Base-by-base conservation (phyloP, 2,888 invertebrate species). In the Nineta flava region DNA sequence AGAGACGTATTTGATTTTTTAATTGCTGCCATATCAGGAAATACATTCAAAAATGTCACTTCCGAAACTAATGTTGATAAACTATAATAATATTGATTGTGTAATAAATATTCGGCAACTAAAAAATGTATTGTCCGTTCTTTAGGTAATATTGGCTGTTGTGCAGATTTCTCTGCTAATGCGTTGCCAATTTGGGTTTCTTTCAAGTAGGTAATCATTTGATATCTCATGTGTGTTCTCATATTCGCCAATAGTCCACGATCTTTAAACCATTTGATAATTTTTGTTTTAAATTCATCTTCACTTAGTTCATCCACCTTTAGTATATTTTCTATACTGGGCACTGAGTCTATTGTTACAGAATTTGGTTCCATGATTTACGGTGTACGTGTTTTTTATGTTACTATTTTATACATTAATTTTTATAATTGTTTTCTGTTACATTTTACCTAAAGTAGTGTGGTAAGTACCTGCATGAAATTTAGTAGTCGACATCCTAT, bases 41-140 rank as follows among this genome's bases (percentile, higher is more conserved):
- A 44, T 13, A 47, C 47, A 55, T 71, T 73, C 16, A 70, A 64
- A 35, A 73, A 58, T 0, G 74, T 75, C 49, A 77, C 75, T 63
- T 79, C 79, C 3, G 76, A 74, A 45, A 73, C 65, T 59, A 79
- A 78, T 45, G 79, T 73, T 2, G 77, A 77, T 2, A 78, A 61
- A 4, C 73, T 70, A 58, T 76, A 78, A 54, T 67, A 71, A 57
- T 74, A 76, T 31, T 75, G 69, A 69, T 76, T 65, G 47, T 68
- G 65, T 35, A 77, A 56, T 48, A 79, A 65, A 64, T 76, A 78
- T 61, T 79, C 79, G 9, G 74, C 75, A 43, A 79, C 66, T 21
- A 79, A 62, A 46, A 79, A 70, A 60, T 77, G 77, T 12, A 77
- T 56, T n/a, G 77, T 77, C 65, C 79, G 78, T 53, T 67, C 66